These are phyloP conservation scores for Terrapene triunguis DNA, from an alignment of 2,113 vertebrate genomes.

Conservation along the genomic window DNA sequence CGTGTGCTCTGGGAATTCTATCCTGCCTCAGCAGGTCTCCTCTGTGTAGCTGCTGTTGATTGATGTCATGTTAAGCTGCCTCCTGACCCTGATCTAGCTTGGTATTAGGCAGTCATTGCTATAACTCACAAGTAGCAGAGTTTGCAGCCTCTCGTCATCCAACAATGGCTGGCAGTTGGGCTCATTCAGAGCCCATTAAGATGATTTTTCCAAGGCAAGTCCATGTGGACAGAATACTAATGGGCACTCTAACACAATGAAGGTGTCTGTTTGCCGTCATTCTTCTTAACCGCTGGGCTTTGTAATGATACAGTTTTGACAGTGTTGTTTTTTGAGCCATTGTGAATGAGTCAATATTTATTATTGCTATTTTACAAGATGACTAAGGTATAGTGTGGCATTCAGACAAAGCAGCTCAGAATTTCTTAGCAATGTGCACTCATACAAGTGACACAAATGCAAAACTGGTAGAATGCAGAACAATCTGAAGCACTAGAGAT, in stretches of 20 bases:
- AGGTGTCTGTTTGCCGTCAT: not conserved
- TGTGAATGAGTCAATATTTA: not conserved
- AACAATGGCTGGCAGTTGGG: conserved; percentile 15
- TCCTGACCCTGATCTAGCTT: not conserved
- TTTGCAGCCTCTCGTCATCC: not conserved
- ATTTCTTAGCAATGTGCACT: not conserved
- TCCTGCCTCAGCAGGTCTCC: not conserved
- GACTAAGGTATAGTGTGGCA: not conserved
- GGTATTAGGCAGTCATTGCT: not conserved
- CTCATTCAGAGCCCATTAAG: conserved; percentile 40
- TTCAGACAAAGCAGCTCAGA: not conserved
- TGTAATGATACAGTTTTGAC: not conserved
- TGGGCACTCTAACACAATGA: not conserved
- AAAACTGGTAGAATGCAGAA: fast-evolving
- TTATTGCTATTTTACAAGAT: not conserved
- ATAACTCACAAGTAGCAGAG: not conserved
- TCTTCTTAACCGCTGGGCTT: not conserved
- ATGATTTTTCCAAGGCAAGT: not conserved
- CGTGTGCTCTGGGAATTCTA: not conserved
- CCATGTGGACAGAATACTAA: conserved; percentile 19
- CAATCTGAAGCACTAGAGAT: fast-evolving
- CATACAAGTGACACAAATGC: not conserved
- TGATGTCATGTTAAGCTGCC: not conserved
- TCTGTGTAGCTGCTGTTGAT: not conserved
- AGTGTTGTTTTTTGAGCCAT: not conserved